Percentiles rank a stretch among this genome's conserved stretches.
Evolutionary conservation across 2,888 invertebrate species (phyloP).

Genomic region (Plebejus argus): DNA sequence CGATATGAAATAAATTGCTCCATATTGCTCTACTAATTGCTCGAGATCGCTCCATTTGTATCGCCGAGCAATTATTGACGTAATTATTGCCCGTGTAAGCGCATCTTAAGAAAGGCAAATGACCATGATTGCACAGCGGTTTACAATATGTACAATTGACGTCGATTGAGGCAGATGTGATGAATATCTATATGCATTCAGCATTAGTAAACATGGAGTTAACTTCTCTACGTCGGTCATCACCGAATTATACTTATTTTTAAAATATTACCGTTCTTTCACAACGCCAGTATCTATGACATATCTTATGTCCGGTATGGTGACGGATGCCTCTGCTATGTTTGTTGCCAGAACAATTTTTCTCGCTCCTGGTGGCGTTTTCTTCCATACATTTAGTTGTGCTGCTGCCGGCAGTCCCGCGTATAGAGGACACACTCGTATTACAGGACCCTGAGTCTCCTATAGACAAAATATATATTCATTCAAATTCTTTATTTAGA

Average conservation of each 20-base stretch:
- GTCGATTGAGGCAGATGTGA: too few relatives aligned
- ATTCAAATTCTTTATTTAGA: neutral
- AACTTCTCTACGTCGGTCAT: neutral
- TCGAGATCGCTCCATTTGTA: too few relatives aligned
- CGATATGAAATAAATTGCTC: too few relatives aligned
- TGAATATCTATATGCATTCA: too few relatives aligned
- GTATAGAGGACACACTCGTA: slow-evolving; percentile 93
- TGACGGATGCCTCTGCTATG: slow-evolving; percentile 98
- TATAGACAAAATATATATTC: slow-evolving; percentile 45
- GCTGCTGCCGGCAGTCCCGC: slow-evolving; percentile 93
- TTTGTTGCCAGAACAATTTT: slow-evolving; percentile 98
- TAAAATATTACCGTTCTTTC: slow-evolving; percentile 85
- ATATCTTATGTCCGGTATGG: slow-evolving; percentile 94
- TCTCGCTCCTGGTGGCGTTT: slow-evolving; percentile 86
- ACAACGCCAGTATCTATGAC: slow-evolving; percentile 96
- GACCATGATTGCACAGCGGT: too few relatives aligned
- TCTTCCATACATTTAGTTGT: slow-evolving; percentile 92
- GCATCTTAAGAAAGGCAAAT: too few relatives aligned
- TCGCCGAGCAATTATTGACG: too few relatives aligned
- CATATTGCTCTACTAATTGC: too few relatives aligned
- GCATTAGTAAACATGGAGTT: too few relatives aligned
- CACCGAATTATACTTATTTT: neutral
- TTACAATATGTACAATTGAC: too few relatives aligned
- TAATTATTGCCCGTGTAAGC: too few relatives aligned
- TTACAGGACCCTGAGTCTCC: slow-evolving; percentile 83